Percentiles rank a stretch among this genome's conserved stretches.
These are phyloP conservation scores for Microcebus jonahi DNA, from an alignment of 2,113 vertebrate species.

Conservation along the genomic window DNA sequence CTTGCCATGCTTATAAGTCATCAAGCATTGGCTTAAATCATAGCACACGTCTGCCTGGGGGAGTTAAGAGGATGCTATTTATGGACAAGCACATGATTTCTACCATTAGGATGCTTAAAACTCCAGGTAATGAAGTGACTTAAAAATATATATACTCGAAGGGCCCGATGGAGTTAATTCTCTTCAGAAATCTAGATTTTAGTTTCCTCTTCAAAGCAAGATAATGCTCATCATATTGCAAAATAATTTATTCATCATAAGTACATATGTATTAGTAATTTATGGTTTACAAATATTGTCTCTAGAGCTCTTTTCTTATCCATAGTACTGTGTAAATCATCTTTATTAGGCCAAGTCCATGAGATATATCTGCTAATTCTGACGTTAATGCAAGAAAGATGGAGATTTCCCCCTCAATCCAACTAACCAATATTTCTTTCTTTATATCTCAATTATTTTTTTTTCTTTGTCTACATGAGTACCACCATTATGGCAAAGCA, in stretches of 20 bases:
- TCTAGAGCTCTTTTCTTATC: slow-evolving; percentile 48
- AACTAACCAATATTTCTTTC: background rate
- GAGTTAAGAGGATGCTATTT: background rate
- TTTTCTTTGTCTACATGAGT: background rate
- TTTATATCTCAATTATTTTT: background rate
- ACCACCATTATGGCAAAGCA: background rate
- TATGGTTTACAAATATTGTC: slow-evolving; percentile 70
- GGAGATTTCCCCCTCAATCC: background rate
- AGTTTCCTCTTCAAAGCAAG: slow-evolving; percentile 42
- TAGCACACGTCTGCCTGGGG: background rate
- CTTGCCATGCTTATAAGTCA: background rate
- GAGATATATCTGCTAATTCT: slow-evolving; percentile 17
- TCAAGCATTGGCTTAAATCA: background rate
- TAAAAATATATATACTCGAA: background rate
- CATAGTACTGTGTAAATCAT: slow-evolving; percentile 48
- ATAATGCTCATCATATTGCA: slow-evolving; percentile 21
- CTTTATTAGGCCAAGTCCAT: slow-evolving; percentile 60
- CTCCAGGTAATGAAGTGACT: background rate
- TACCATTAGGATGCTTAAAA: background rate
- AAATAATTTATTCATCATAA: slow-evolving; percentile 74
- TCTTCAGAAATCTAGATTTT: slow-evolving; percentile 45
- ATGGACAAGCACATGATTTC: background rate
- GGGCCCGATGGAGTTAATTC: background rate
- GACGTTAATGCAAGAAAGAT: slow-evolving; percentile 22
- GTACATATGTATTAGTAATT: slow-evolving; percentile 69